Conservation (phyloP, 2,113 vertebrate genomes). For the Scartelaos histophorus region DNA sequence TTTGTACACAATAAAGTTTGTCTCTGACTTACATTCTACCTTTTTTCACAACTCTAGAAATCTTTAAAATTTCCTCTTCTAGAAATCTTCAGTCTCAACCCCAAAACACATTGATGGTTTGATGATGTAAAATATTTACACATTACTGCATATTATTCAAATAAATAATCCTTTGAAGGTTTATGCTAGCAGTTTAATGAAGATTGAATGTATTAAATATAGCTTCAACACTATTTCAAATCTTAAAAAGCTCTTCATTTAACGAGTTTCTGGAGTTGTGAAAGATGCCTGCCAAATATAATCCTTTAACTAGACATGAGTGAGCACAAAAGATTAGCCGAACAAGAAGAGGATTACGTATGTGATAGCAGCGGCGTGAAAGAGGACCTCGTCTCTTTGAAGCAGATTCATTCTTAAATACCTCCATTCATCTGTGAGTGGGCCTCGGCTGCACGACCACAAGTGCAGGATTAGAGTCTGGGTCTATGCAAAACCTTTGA, state of each 20-base stretch:
- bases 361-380: neutral
- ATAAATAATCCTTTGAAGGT: neutral
- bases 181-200: neutral
- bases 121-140: too few species aligned
- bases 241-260: neutral
- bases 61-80: too few species aligned
- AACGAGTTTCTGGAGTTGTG: neutral
- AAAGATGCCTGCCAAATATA: neutral
- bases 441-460: slow-evolving; percentile 9
- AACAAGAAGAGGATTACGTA: slow-evolving; percentile 4
- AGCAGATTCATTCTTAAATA: neutral
- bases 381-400: neutral
- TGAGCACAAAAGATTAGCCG: slow-evolving; percentile 2
- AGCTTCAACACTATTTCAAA: neutral
- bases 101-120: too few species aligned
- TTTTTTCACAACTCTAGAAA: too few species aligned
- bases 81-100: too few species aligned
- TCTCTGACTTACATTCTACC: too few species aligned
- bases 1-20: too few species aligned
- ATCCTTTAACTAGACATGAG: slow-evolving; percentile 2
- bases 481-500: neutral
- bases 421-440: slow-evolving; percentile 7
- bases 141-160: too few species aligned
- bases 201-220: neutral
- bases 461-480: slow-evolving; percentile 14